Evolutionary conservation across 2,797 vertebrate species (phyloP), one percentile per base, ranked within the genome.

Genomic region (Peromyscus attwateri): DNA sequence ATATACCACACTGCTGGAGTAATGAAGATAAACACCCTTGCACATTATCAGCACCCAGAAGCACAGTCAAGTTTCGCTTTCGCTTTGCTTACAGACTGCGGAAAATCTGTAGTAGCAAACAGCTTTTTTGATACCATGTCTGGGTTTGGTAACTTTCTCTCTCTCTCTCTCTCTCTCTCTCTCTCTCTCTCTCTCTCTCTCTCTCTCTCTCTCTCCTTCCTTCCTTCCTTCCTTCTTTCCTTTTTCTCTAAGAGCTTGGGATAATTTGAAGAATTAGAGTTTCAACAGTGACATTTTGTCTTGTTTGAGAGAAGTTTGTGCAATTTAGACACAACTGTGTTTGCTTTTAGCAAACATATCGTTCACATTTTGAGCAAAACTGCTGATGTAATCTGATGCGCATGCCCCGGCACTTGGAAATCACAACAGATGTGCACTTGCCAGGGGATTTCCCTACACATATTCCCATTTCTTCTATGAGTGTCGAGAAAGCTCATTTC

Each of bases 341-440:
- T 98, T 98, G 96, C 92, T 92, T 95, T 98, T 46, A 97, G 97
- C 95, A 98, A 98, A 98, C 71, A 97, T 12, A 96, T 87, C 92
- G 73, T 95, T 97, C 97, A 83, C 97, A 70, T 98, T 98, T 95
- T 94, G 94, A 97, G 97, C 66, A 94, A 98, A 98, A 97, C 57
- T 93, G 88, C 89, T 96, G 95, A 95, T 87, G 57, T 37, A 91
- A 91, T 82, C 60, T 97, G 89, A 94, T 73, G 94, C 96, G 96
- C 98, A 96, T 92, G 92, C 92, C 97, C 64, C 84, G 80, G 55
- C 34, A 55, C 80, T n/a, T 87, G 68, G 64, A 98, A 97, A 82
- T 71, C 96, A 95, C 77, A 5, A 95, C 96, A 98, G 97, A 97
- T 94, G 93, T 95, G 64, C 43, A 40, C 77, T 94, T 89, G 97